These are phyloP conservation scores for Cyphomyrmex costatus DNA, from an alignment of 1,140 invertebrate species.

Conservation along the genomic window DNA sequence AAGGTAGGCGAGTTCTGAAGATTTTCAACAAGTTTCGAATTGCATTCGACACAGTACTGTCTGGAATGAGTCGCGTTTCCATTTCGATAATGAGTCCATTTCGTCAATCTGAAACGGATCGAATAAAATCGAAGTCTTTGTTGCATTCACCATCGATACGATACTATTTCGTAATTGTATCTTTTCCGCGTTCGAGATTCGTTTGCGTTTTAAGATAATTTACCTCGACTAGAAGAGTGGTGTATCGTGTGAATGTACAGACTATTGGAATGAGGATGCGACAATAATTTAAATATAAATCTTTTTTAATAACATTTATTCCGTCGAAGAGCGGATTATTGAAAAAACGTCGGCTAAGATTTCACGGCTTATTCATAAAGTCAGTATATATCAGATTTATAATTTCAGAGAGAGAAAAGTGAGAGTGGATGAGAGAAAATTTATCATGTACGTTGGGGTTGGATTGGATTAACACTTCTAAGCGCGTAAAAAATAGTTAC, in stretches of 20 bases:
- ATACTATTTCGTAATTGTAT: constrained; percentile 29
- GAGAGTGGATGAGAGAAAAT: background rate
- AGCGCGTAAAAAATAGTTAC: background rate
- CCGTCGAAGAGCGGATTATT: background rate
- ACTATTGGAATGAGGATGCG: background rate
- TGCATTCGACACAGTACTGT: constrained; percentile 37
- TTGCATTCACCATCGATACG: constrained; percentile 10
- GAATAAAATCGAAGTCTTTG: constrained; percentile 16
- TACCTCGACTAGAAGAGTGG: background rate
- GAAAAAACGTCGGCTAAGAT: constrained; percentile 28
- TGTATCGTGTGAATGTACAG: background rate
- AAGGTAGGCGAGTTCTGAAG: constrained; percentile 38
- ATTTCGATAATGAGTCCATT: constrained; percentile 60
- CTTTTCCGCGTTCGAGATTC: background rate
- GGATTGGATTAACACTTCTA: background rate
- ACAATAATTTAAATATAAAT: constrained; percentile 40
- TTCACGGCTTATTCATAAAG: background rate
- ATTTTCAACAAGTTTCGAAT: constrained; percentile 57
- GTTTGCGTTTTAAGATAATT: constrained; percentile 37
- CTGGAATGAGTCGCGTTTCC: constrained; percentile 2
- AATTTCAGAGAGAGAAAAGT: background rate
- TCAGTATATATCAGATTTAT: background rate
- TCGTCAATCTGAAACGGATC: constrained; percentile 19
- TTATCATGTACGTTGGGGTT: constrained; percentile 3
- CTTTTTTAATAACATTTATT: constrained; percentile 41